These are phyloP conservation scores for Oscheius sp. DNA, from an alignment of 2,888 invertebrate genomes.

Conservation along the genomic window DNA sequence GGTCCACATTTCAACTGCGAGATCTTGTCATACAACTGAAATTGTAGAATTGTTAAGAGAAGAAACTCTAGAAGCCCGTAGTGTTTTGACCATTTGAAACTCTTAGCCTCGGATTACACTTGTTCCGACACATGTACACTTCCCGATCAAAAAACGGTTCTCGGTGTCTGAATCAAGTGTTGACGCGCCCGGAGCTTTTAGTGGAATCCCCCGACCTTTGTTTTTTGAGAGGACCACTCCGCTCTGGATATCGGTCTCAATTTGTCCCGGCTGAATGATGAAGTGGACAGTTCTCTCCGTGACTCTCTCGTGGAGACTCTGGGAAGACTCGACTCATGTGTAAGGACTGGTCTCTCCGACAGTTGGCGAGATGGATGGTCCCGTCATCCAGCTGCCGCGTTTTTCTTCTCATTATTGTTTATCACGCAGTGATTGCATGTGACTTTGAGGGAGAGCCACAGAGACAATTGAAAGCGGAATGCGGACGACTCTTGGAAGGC, in stretches of 20 bases:
- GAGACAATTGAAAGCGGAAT: background rate
- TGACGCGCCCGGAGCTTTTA: too few relatives aligned
- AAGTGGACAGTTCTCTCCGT: too few relatives aligned
- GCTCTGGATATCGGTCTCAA: too few relatives aligned
- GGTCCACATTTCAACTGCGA: constrained; percentile 57
- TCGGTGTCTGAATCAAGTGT: background rate
- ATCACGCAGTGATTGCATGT: background rate
- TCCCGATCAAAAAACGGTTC: constrained; percentile 1
- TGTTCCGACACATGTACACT: background rate
- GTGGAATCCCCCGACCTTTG: too few relatives aligned
- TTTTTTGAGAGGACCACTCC: too few relatives aligned
- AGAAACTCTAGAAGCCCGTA: too few relatives aligned
- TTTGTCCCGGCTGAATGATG: too few relatives aligned
- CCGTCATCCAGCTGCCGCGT: constrained; percentile 19
- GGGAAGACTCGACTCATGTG: too few relatives aligned
- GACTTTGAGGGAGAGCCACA: background rate
- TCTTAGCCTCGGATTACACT: constrained; percentile 3
- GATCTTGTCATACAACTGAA: constrained; percentile 70
- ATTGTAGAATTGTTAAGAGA: too few relatives aligned
- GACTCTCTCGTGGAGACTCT: too few relatives aligned
- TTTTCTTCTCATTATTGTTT: constrained; percentile 26
- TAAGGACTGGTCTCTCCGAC: background rate
- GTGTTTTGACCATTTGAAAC: background rate
- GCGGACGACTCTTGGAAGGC: background rate
- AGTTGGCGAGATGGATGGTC: constrained; percentile 27